Evolutionary conservation across 2,797 vertebrate genomes (phyloP).

Genomic region (Ambastaia sidthimunki): DNA sequence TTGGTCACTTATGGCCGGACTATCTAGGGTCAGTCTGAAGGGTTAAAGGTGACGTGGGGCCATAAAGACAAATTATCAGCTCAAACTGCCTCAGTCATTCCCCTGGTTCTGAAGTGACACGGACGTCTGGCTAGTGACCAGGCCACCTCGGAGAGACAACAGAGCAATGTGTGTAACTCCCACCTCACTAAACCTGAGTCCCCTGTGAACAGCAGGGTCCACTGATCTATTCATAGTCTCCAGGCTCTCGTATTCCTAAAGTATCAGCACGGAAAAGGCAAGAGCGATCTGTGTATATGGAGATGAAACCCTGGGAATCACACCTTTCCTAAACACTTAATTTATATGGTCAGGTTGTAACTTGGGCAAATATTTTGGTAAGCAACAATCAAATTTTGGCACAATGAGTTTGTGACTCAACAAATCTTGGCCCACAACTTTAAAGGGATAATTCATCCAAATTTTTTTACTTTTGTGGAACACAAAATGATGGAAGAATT

Average conservation of each 20-base stretch:
- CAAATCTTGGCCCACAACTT: too few species aligned
- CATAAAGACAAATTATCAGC: slow-evolving; percentile 55
- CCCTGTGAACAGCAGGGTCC: slow-evolving; percentile 43
- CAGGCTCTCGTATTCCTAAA: slow-evolving; percentile 57
- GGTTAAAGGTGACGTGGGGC: slow-evolving; percentile 49
- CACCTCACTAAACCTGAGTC: slow-evolving; percentile 43
- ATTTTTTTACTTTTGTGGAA: too few species aligned
- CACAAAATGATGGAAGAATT: too few species aligned
- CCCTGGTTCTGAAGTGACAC: slow-evolving; percentile 51
- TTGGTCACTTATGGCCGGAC: slow-evolving; percentile 38
- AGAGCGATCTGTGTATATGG: slow-evolving; percentile 44
- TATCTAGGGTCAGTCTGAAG: slow-evolving; percentile 46
- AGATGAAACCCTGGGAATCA: slow-evolving; percentile 40
- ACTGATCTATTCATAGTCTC: slow-evolving; percentile 50
- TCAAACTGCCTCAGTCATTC: slow-evolving; percentile 39
- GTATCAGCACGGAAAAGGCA: slow-evolving; percentile 49
- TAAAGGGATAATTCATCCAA: too few species aligned
- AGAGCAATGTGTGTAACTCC: slow-evolving; percentile 42
- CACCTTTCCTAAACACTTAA: slow-evolving; percentile 30
- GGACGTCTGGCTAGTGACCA: slow-evolving; percentile 43
- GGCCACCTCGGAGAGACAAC: slow-evolving; percentile 42
- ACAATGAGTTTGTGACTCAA: too few species aligned
- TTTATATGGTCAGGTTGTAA: slow-evolving; percentile 9
- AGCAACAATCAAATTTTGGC: too few species aligned
- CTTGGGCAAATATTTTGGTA: slow-evolving; percentile 1